Conservation (phyloP, 2,888 invertebrate species). For the Magallana nippona region DNA sequence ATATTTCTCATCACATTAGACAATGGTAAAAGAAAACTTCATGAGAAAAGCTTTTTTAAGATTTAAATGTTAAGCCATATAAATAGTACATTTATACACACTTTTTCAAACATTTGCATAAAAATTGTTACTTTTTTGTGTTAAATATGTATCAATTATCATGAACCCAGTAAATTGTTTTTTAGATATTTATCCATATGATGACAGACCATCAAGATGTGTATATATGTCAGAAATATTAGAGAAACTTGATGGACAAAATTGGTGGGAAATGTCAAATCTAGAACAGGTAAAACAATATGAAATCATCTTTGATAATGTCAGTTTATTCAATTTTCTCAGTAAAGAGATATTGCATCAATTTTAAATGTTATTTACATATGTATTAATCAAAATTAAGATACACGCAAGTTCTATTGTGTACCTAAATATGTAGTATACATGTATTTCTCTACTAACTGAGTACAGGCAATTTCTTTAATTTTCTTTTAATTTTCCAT, state of each 20-base stretch:
- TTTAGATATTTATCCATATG: conserved; percentile 35
- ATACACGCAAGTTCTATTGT: too few species aligned
- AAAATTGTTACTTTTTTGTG: neutral
- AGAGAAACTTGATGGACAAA: conserved; percentile 64
- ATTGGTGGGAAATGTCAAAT: conserved; percentile 67
- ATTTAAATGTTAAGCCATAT: neutral
- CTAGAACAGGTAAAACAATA: conserved; percentile 67
- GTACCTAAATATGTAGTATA: too few species aligned
- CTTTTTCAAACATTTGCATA: too few species aligned
- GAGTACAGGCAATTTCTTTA: neutral
- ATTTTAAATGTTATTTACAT: neutral
- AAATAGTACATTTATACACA: conserved; percentile 12
- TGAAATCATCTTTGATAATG: neutral
- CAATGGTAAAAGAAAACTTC: conserved; percentile 61
- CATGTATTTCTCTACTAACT: neutral
- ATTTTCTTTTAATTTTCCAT: conserved; percentile 35
- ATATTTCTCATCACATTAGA: conserved; percentile 76
- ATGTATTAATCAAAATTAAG: too few species aligned
- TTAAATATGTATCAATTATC: neutral
- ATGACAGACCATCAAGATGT: conserved; percentile 64
- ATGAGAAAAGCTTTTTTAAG: too few species aligned
- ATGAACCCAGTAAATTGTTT: neutral
- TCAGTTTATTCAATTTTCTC: neutral
- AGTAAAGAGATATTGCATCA: neutral
- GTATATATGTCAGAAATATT: conserved; percentile 68